phyloP scores from a whole-genome alignment of 2,797 vertebrate species.

The Acanthurus tractus region DNA sequence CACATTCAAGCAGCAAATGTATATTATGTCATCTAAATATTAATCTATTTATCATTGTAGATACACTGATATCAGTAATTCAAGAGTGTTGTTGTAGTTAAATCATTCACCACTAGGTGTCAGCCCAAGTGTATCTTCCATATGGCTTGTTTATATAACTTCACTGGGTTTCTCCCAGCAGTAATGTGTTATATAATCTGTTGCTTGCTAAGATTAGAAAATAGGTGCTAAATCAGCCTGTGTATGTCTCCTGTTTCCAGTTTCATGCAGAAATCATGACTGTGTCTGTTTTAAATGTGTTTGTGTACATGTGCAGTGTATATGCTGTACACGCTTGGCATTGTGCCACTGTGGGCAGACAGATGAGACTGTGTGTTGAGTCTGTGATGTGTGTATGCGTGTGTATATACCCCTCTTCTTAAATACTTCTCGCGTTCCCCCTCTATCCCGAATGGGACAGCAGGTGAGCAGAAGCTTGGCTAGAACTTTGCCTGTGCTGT shows the following conservation, averaged over 20 bases:
- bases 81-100: constrained; percentile 56
- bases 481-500: constrained; percentile 83
- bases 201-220: constrained; percentile 43
- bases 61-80: neutral
- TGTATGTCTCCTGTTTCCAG: constrained; percentile 26
- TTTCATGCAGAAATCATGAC: constrained; percentile 33
- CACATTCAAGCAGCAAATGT: neutral
- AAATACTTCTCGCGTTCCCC: constrained; percentile 85
- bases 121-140: constrained; percentile 50
- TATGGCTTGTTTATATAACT: constrained; percentile 44
- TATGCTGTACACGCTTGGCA: constrained; percentile 21
- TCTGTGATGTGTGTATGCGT: constrained; percentile 65
- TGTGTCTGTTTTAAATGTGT: constrained; percentile 35
- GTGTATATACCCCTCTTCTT: constrained; percentile 82
- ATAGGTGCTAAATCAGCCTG: constrained; percentile 13
- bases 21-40: neutral
- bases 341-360: constrained; percentile 39
- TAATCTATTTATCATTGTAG: neutral
- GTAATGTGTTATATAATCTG: constrained; percentile 35
- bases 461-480: constrained; percentile 90
- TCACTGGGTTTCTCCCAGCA: constrained; percentile 23
- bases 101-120: constrained; percentile 72
- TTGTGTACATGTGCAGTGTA: constrained; percentile 27
- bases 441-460: constrained; percentile 88
- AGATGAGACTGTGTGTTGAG: constrained; percentile 50